Percentiles rank a stretch among this genome's conserved stretches.
Evolutionary conservation across 2,888 invertebrate species (phyloP).

Genomic region (Iphiclides podalirius): DNA sequence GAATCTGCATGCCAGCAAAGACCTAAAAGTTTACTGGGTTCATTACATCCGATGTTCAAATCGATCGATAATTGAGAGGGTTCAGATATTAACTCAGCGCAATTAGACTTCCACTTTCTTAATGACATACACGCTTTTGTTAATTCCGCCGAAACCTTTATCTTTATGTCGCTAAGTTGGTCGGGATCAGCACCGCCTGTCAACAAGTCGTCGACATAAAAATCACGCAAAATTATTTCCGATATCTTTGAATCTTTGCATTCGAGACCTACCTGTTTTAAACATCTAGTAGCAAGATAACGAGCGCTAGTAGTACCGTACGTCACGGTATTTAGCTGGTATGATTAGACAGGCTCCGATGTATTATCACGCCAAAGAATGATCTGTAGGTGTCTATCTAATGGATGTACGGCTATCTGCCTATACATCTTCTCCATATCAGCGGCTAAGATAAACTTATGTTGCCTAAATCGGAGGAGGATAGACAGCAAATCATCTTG

Average conservation of each 20-base stretch:
- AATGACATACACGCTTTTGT: background rate
- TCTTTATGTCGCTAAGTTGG: conserved; percentile 18
- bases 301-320: conserved; percentile 35
- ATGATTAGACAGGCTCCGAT: conserved; percentile 19
- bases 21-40: conserved; percentile 12
- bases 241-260: conserved; percentile 4
- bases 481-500: conserved; percentile 34
- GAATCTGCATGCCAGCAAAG: conserved; percentile 10
- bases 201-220: conserved; percentile 30
- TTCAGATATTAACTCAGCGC: conserved; percentile 14
- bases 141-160: conserved; percentile 17
- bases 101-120: conserved; percentile 26
- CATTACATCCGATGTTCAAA: conserved; percentile 7
- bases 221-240: conserved; percentile 29
- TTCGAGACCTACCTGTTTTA: conserved; percentile 29
- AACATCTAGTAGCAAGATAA: conserved; percentile 32
- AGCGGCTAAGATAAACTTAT: conserved; percentile 27
- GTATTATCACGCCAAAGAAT: conserved; percentile 31
- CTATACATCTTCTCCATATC: conserved; percentile 35
- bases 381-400: conserved; percentile 19
- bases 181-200: conserved; percentile 6
- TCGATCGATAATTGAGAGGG: conserved; percentile 9
- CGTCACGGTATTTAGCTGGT: conserved; percentile 32
- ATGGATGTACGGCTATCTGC: background rate
- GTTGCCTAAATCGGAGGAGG: conserved; percentile 27